Percentiles rank a stretch among this genome's conserved stretches.
These are phyloP conservation scores for Brachionus sp. DNA, from an alignment of 1,140 invertebrate genomes.

Conservation along the genomic window DNA sequence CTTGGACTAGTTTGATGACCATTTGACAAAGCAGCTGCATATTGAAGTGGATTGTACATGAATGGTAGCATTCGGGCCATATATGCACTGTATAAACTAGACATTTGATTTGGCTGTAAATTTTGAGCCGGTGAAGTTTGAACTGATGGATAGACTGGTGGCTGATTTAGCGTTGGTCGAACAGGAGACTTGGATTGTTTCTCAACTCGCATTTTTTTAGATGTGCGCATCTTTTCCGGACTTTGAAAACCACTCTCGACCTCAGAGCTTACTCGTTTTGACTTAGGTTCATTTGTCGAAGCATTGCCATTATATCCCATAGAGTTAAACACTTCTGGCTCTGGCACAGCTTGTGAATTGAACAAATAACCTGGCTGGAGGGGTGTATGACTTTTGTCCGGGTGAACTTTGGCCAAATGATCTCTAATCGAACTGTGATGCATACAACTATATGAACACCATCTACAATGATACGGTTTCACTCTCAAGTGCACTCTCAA, in stretches of 20 bases:
- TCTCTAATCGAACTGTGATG: slow-evolving; percentile 41
- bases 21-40: not conserved
- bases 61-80: slow-evolving; percentile 43
- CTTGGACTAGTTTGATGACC: not conserved
- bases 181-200: not conserved
- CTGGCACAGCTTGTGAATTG: slow-evolving; percentile 43
- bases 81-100: slow-evolving; percentile 27
- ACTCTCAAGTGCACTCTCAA: slow-evolving; percentile 43
- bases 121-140: slow-evolving; percentile 16
- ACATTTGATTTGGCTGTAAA: not conserved
- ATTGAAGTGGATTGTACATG: slow-evolving; percentile 41
- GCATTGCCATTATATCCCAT: slow-evolving; percentile 9
- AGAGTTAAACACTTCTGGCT: slow-evolving; percentile 45
- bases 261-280: not conserved
- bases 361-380: slow-evolving; percentile 39
- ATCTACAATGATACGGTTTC: slow-evolving; percentile 45
- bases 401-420: slow-evolving; percentile 45
- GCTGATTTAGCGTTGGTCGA: not conserved
- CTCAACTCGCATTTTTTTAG: not conserved
- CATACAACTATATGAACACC: slow-evolving; percentile 45
- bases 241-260: slow-evolving; percentile 13
- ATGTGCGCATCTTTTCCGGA: not conserved
- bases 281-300: not conserved
- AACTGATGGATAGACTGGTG: not conserved
- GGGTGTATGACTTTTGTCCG: slow-evolving; percentile 11